These are phyloP conservation scores for Brachionus asplanchnoidis DNA, from an alignment of 1,140 invertebrate genomes.

Conservation along the genomic window DNA sequence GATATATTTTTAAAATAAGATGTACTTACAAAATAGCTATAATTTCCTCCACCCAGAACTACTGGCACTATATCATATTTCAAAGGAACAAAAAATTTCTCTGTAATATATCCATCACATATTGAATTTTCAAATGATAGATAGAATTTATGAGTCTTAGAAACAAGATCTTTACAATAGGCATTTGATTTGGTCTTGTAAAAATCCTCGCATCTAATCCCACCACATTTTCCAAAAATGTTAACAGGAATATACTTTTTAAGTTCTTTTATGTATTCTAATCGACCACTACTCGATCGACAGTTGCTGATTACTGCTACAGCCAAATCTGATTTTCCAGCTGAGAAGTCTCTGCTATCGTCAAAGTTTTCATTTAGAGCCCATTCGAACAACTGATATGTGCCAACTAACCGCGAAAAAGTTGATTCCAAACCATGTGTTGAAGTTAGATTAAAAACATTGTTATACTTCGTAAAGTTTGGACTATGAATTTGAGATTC, in stretches of 20 bases:
- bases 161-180: conserved; percentile 32
- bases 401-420: conserved; percentile 9
- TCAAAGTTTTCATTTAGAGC: background rate
- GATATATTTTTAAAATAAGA: background rate
- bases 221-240: conserved; percentile 45
- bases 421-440: conserved; percentile 47
- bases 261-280: conserved; percentile 43
- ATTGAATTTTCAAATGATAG: conserved; percentile 48
- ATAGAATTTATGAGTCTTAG: conserved; percentile 47
- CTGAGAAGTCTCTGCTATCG: background rate
- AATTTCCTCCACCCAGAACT: background rate
- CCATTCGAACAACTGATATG: background rate
- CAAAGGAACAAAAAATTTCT: conserved; percentile 47
- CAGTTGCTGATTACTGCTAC: conserved; percentile 43
- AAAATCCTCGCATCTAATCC: conserved; percentile 4
- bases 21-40: background rate
- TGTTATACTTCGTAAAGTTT: background rate
- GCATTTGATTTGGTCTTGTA: background rate
- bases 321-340: background rate
- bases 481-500: background rate
- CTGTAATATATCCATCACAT: conserved; percentile 48
- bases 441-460: conserved; percentile 47
- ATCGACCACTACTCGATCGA: conserved; percentile 36
- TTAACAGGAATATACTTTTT: conserved; percentile 44
- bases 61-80: background rate